Evolutionary conservation across 2,888 invertebrate genomes (phyloP).

Genomic region (Notodonta dromedarius): DNA sequence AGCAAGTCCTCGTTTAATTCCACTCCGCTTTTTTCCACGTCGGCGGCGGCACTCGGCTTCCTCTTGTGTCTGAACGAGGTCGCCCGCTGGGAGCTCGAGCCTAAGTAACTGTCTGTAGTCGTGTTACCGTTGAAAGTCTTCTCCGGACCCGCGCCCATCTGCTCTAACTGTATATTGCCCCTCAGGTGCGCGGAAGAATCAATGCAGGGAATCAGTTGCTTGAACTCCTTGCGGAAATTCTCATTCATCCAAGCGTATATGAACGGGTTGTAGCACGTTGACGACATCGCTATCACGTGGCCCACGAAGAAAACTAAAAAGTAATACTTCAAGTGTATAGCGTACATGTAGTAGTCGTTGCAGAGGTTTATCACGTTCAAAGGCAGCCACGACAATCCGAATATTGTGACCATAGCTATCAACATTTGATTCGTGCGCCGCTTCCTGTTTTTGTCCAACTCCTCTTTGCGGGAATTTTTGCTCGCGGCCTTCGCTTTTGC

Average conservation of each 20-base stretch:
- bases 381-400: slow-evolving; percentile 98
- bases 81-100: slow-evolving; percentile 81
- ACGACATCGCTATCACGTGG: slow-evolving; percentile 97
- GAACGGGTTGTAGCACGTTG: slow-evolving; percentile 98
- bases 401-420: slow-evolving; percentile 98
- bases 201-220: slow-evolving; percentile 88
- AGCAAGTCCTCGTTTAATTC: slow-evolving; percentile 75
- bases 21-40: slow-evolving; percentile 83
- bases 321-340: slow-evolving; percentile 92
- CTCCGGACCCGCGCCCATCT: slow-evolving; percentile 85
- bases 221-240: slow-evolving; percentile 97
- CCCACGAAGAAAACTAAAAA: slow-evolving; percentile 95
- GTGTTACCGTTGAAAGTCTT: slow-evolving; percentile 90
- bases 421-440: slow-evolving; percentile 97
- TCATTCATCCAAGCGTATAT: slow-evolving; percentile 99
- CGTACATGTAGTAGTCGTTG: slow-evolving; percentile 90
- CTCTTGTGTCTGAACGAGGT: slow-evolving; percentile 80
- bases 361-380: slow-evolving; percentile 95
- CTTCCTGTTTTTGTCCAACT: slow-evolving; percentile 95
- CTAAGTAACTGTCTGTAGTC: slow-evolving; percentile 87
- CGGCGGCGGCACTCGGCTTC: slow-evolving; percentile 85
- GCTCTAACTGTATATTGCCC: slow-evolving; percentile 78
- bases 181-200: slow-evolving; percentile 76
- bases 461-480: slow-evolving; percentile 93
- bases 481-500: slow-evolving; percentile 93